Evolutionary conservation across 2,797 vertebrate genomes (phyloP).

Genomic region (Atherinosoma microstoma): DNA sequence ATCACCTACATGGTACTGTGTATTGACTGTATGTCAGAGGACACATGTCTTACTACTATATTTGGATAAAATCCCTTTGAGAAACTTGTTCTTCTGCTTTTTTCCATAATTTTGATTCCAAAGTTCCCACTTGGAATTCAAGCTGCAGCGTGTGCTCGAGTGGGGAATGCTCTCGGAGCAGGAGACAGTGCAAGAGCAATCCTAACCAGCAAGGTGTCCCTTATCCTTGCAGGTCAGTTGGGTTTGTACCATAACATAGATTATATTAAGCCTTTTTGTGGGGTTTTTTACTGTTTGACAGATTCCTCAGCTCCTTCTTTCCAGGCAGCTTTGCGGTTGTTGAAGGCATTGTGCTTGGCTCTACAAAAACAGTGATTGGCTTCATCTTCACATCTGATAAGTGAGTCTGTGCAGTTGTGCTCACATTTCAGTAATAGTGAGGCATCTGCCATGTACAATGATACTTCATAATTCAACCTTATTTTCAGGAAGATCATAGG

Average conservation of each 20-base stretch:
- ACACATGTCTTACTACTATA: background rate
- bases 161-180: constrained; percentile 92
- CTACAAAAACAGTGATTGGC: constrained; percentile 82
- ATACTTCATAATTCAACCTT: background rate
- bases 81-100: background rate
- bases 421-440: background rate
- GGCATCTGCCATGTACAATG: background rate
- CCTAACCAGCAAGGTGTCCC: constrained; percentile 82
- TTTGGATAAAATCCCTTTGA: background rate
- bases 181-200: constrained; percentile 87
- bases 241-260: background rate
- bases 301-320: constrained; percentile 5
- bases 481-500: constrained; percentile 84
- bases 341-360: constrained; percentile 74
- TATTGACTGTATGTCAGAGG: constrained; percentile 69
- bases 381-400: constrained; percentile 88
- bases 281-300: background rate
- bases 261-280: background rate
- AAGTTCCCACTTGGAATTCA: constrained; percentile 91
- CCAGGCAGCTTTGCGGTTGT: constrained; percentile 73
- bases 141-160: constrained; percentile 87
- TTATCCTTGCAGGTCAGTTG: constrained; percentile 81
- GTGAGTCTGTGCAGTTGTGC: constrained; percentile 77
- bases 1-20: constrained; percentile 76
- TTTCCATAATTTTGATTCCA: constrained; percentile 9